Evolutionary conservation across 2,888 invertebrate genomes (phyloP), one percentile per base, ranked within the genome.

Genomic region (Phengaris arion): DNA sequence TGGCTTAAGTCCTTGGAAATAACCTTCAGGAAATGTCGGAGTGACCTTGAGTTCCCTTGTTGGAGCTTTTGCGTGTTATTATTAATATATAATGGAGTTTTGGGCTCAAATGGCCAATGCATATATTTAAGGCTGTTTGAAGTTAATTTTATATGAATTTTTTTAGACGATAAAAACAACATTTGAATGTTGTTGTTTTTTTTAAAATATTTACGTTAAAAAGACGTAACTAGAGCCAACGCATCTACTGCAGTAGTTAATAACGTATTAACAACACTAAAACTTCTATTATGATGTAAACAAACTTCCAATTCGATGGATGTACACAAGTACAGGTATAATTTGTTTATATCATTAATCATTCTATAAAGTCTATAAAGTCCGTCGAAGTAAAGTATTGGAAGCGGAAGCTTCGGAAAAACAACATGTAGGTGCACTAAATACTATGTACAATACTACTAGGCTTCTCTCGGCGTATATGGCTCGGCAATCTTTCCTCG

Each of bases 1-100:
- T 69, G 83, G 85, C 84, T 85, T 81, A 84, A 84, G 87, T 83
- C 87, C 87, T 87, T 86, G 82, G 77, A 76, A 80, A 77, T 81
- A 85, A 84, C 86, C 86, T 88, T 87, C 81, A 81, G 81, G 79
- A 84, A 80, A 86, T 83, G 76, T 59, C 68, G 55, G 57, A 55
- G 52, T 77, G 79, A 77, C 80, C 79, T 81, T 81, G 78, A 78
- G 74, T 76, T 74, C 69, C 69, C 74, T 69, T 51, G 68, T 68
- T 69, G 69, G 69, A 69, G 57, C 69, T 46, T 52, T 13, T 35
- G 35, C 35, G 22, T 51, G 51, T 35, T 52, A 54, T 54, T 72
- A 64, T 64, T 64, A 22, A 0, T 22, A 45, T 13, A 45, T 64
- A 13, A 64, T 64, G 64, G 35, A 54, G 54, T 72, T 52, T 72